Evolutionary conservation across 2,797 vertebrate species (phyloP).

Genomic region (Caiman crocodilus): DNA sequence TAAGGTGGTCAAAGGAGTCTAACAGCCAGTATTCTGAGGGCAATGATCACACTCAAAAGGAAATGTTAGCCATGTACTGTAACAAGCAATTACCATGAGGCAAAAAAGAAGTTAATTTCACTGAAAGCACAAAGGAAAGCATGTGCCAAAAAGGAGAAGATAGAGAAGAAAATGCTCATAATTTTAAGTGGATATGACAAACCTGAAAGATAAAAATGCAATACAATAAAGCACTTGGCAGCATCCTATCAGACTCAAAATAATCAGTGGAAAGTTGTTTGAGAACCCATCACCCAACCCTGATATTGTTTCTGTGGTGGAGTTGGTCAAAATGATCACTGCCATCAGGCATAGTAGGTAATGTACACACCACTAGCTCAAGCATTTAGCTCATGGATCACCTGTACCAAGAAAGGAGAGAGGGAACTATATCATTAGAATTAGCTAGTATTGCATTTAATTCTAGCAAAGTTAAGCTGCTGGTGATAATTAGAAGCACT

Average conservation of each 20-base stretch:
- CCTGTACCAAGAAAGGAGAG: not conserved
- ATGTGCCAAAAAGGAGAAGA: not conserved
- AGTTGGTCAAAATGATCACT: not conserved
- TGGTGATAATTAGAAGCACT: not conserved
- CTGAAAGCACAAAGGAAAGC: not conserved
- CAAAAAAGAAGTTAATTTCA: not conserved
- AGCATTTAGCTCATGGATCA: not conserved
- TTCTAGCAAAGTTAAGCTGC: not conserved
- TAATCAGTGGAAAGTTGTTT: not conserved
- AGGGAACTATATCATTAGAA: not conserved
- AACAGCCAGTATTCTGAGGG: not conserved
- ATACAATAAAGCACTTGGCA: not conserved
- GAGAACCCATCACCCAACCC: not conserved
- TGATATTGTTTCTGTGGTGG: rapidly evolving
- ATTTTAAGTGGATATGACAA: not conserved
- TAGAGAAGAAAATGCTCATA: not conserved
- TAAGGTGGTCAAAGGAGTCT: not conserved
- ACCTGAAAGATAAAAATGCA: not conserved
- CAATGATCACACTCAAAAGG: not conserved
- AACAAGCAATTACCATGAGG: not conserved
- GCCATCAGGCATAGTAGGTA: not conserved
- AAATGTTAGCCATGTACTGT: not conserved
- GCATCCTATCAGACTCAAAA: not conserved
- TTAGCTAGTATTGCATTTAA: not conserved
- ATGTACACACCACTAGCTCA: not conserved